phyloP scores from a whole-genome alignment of 2,888 invertebrate species.

The Leptopilina syphax region DNA sequence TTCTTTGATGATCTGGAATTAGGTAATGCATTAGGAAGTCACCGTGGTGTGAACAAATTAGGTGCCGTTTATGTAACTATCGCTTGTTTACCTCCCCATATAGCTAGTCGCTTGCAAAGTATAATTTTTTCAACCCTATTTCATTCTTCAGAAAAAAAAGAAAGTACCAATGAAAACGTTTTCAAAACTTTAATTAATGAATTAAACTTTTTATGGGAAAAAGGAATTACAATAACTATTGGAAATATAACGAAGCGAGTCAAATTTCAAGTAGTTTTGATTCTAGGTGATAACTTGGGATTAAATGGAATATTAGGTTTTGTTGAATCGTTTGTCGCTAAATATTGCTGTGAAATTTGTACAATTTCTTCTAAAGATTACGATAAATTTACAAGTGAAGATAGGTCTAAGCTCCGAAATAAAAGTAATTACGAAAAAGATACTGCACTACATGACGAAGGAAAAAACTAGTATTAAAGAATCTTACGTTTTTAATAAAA shows the following conservation, averaged over 20 bases:
- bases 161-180: constrained; percentile 39
- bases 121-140: constrained; percentile 46
- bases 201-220: constrained; percentile 37
- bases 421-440: constrained; percentile 35
- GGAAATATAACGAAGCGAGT: constrained; percentile 5
- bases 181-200: constrained; percentile 43
- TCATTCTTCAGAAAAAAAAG: constrained; percentile 42
- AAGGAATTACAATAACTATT: constrained; percentile 40
- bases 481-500: constrained; percentile 43
- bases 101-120: constrained; percentile 41
- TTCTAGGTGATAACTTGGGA: constrained; percentile 46
- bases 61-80: constrained; percentile 45
- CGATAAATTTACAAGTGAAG: constrained; percentile 41
- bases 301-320: constrained; percentile 46
- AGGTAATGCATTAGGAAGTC: constrained; percentile 48
- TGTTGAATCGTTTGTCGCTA: constrained; percentile 43
- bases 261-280: constrained; percentile 42
- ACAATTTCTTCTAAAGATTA: constrained; percentile 38
- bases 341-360: constrained; percentile 45
- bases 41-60: constrained; percentile 28
- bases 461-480: constrained; percentile 40
- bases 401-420: constrained; percentile 37
- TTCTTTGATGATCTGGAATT: constrained; percentile 47
- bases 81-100: constrained; percentile 41
- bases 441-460: constrained; percentile 20